phyloP scores from a whole-genome alignment of 30 jellyfish, hydroid and myxozoan genomes.

The Clytia hemisphaerica region DNA sequence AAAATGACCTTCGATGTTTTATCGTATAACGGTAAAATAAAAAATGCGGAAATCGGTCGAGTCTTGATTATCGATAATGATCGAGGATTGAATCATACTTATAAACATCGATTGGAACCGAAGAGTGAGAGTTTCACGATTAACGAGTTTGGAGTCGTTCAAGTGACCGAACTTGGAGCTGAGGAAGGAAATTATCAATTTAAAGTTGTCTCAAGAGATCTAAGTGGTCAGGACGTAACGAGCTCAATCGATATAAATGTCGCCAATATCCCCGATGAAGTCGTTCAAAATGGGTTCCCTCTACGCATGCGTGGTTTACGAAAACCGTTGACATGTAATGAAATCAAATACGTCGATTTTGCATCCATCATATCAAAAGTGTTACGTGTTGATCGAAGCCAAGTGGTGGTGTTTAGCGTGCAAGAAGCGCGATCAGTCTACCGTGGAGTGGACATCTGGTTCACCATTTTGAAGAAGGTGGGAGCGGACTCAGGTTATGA shows the following conservation, averaged over 20 bases:
- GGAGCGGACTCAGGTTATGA: slow-evolving; percentile 62
- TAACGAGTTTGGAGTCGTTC: slow-evolving; percentile 56
- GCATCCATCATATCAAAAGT: slow-evolving; percentile 65
- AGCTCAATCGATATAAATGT: slow-evolving; percentile 71
- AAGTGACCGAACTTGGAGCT: slow-evolving; percentile 59
- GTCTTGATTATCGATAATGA: slow-evolving; percentile 80
- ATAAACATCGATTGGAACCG: slow-evolving; percentile 52
- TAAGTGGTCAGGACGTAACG: slow-evolving; percentile 45
- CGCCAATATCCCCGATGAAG: slow-evolving; percentile 65
- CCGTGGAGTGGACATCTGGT: slow-evolving; percentile 95
- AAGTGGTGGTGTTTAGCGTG: slow-evolving; percentile 80
- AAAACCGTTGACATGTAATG: slow-evolving; percentile 72
- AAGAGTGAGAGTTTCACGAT: slow-evolving; percentile 62
- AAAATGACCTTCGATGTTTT: slow-evolving; percentile 48
- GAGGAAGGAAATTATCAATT: slow-evolving; percentile 62
- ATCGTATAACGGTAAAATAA: slow-evolving; percentile 73
- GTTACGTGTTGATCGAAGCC: slow-evolving; percentile 57
- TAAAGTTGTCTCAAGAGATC: too few species aligned
- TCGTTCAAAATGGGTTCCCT: slow-evolving; percentile 75
- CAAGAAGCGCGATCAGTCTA: slow-evolving; percentile 59
- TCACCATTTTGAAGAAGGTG: slow-evolving; percentile 54
- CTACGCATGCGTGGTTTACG: slow-evolving; percentile 75
- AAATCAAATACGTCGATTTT: slow-evolving; percentile 67
- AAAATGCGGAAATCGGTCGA: slow-evolving; percentile 76
- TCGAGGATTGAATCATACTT: slow-evolving; percentile 44